phyloP scores from a whole-genome alignment of 2,113 vertebrate species.

The Oreochromis spilurus region DNA sequence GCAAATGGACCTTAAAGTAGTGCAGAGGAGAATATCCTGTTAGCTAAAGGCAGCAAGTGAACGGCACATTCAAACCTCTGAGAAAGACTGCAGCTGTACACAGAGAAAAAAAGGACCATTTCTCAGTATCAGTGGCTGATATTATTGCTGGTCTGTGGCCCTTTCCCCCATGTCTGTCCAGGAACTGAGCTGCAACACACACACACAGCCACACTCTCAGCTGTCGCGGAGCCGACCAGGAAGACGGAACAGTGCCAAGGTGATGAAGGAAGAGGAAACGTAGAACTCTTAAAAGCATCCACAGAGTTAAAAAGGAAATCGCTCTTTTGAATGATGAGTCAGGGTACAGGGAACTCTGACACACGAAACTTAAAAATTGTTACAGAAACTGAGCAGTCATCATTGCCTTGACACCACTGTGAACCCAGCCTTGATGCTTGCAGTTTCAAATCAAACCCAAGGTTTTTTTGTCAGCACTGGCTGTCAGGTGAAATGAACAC shows the following conservation, averaged over 20 bases:
- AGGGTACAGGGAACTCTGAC: background rate
- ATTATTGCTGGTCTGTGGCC: conserved; percentile 18
- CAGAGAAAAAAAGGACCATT: conserved; percentile 68
- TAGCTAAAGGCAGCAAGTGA: conserved; percentile 57
- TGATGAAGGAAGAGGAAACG: background rate
- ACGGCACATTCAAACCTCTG: conserved; percentile 51
- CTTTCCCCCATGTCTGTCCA: background rate
- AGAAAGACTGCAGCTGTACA: conserved; percentile 59
- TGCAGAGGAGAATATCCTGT: conserved; percentile 61
- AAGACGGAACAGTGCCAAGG: background rate
- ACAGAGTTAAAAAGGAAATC: background rate
- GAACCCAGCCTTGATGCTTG: conserved; percentile 19
- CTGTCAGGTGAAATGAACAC: conserved; percentile 23
- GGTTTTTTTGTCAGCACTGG: conserved; percentile 9
- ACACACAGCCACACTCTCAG: background rate
- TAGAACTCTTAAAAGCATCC: background rate
- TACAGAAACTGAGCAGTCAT: background rate
- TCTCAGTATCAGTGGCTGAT: conserved; percentile 15
- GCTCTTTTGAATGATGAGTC: background rate
- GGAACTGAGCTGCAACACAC: conserved; percentile 2
- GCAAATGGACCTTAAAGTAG: background rate
- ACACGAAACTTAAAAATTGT: background rate
- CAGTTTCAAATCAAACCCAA: conserved; percentile 37
- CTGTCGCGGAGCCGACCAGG: background rate
- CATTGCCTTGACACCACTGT: background rate